phyloP scores from a whole-genome alignment of 2,888 invertebrate species.

The Noctua pronuba region DNA sequence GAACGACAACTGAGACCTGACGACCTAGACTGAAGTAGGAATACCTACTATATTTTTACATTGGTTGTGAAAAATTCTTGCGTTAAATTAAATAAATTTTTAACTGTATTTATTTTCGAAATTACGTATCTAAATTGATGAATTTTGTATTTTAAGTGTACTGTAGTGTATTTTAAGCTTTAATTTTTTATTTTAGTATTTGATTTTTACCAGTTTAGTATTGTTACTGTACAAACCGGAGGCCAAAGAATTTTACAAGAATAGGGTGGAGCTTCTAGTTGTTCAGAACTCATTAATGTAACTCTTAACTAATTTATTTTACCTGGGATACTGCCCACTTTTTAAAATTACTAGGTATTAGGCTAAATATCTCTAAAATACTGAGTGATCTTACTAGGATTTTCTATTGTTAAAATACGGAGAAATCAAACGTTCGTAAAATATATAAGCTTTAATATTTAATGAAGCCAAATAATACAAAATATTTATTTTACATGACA shows the following conservation, averaged over 20 bases:
- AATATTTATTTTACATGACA: constrained; percentile 25
- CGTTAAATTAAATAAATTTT: constrained; percentile 62
- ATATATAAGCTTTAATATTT: constrained; percentile 41
- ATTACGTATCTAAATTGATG: constrained; percentile 46
- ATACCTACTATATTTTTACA: constrained; percentile 48
- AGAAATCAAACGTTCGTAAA: constrained; percentile 9
- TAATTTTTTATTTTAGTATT: constrained; percentile 62
- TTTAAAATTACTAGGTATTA: background rate
- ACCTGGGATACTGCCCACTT: background rate
- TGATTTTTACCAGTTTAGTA: constrained; percentile 46
- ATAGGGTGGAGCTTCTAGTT: constrained; percentile 43
- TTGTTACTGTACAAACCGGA: constrained; percentile 61
- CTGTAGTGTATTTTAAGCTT: constrained; percentile 65
- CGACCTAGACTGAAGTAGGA: constrained; percentile 89
- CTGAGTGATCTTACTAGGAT: constrained; percentile 22
- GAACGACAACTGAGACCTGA: constrained; percentile 96
- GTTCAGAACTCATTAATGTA: background rate
- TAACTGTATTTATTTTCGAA: constrained; percentile 54
- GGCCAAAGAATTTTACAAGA: constrained; percentile 65
- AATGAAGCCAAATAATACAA: constrained; percentile 31
- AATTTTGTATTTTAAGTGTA: constrained; percentile 51
- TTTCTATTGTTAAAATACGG: background rate
- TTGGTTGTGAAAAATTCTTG: constrained; percentile 69
- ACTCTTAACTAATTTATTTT: constrained; percentile 12
- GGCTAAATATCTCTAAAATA: constrained; percentile 1